Evolutionary conservation across 2,888 invertebrate species (phyloP).

Genomic region (Ecdyonurus torrentis): DNA sequence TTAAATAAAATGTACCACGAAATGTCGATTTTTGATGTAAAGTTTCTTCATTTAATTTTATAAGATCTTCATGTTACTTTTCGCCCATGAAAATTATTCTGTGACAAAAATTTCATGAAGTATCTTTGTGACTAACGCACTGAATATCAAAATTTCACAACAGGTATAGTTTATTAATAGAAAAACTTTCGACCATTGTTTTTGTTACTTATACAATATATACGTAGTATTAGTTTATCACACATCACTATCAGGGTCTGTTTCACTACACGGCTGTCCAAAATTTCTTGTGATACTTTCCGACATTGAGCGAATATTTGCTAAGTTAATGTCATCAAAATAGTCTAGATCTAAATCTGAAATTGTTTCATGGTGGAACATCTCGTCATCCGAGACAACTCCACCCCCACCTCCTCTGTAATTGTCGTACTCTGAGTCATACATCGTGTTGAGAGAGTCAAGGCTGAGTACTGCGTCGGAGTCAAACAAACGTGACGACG

Average conservation of each 20-base stretch:
- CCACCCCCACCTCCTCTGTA: constrained; percentile 26
- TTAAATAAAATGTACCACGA: no score
- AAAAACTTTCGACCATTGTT: no score
- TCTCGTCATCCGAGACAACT: constrained; percentile 27
- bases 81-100: no score
- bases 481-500: constrained; percentile 65
- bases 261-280: constrained; percentile 48
- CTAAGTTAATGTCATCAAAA: constrained; percentile 36
- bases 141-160: no score
- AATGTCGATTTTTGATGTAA: no score
- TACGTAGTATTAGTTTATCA: no score
- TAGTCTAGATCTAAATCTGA: constrained; percentile 13
- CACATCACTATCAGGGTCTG: constrained; percentile 49
- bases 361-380: constrained; percentile 8
- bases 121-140: no score
- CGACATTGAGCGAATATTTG: constrained; percentile 57
- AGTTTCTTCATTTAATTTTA: no score
- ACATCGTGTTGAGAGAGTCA: constrained; percentile 66
- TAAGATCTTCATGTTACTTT: no score
- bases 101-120: no score
- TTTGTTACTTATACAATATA: no score
- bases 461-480: constrained; percentile 58
- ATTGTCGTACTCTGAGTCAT: constrained; percentile 58
- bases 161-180: no score
- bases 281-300: constrained; percentile 61